Evolutionary conservation across 1,140 invertebrate species (phyloP), one percentile per base, ranked within the genome.

Genomic region (Arctopsyche grandis): DNA sequence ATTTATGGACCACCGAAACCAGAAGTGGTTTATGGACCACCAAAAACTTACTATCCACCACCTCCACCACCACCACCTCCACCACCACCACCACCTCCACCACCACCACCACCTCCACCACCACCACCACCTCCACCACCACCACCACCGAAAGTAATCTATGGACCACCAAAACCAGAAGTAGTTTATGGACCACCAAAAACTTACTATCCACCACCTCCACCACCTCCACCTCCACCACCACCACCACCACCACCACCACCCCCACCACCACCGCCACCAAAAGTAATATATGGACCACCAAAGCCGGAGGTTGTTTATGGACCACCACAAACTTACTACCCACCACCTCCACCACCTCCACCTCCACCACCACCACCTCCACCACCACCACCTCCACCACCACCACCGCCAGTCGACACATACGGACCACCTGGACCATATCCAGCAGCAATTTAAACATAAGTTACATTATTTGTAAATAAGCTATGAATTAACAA

Each of bases 271-370:
- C 48, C 48, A 46, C 9, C 12, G 1, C 26, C 26, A 5, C 69
- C 69, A 21, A 26, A 12, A 46, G 43, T 70, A 5, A 12, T 7
- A 46, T 46, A 46, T 46, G 44, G 44, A 29, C 52, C 52, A 38
- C 69, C 29, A 21, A 14, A 22, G 16, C 44, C 44, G 14, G 16
- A 16, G 9, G 21, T 71, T 21, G 48, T 14, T 14, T 52, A 52
- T 16, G 48, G 48, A 60, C 26, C 48, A 46, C 12, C 69, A 75
- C 73, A 22, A 19, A 5, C 44, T 16, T n/a, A n/a, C 19, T 81
- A 79, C 52, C 75, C 16, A 43, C 75, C 76, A 70, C 81, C 81
- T 14, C 66, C 73, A 16, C 74, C 46, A 44, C 77, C 70, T 24
- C 63, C 63, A 3, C 24, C 26, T 16, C 79, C 69, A 0, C 38